Conservation (phyloP, 2,113 vertebrate genomes). For the Clarias gariepinus region DNA sequence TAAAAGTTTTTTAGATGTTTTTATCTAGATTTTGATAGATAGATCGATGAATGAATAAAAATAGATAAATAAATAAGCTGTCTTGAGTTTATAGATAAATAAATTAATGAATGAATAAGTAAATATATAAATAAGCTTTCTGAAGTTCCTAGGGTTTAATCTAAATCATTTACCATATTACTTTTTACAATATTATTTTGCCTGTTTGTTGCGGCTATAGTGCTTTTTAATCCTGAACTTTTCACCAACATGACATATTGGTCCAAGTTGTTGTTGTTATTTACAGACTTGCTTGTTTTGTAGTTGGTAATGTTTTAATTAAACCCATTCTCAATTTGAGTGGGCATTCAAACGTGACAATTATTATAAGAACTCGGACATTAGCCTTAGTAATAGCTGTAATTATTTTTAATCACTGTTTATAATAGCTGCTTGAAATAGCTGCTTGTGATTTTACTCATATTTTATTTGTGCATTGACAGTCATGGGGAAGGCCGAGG, state of each 20-base stretch:
- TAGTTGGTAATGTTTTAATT: background rate
- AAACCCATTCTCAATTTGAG: background rate
- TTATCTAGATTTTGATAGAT: too few relatives aligned
- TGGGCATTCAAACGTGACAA: background rate
- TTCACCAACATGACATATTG: background rate
- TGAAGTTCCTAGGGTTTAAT: background rate
- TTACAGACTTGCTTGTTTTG: background rate
- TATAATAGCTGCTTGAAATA: background rate
- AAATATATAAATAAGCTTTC: too few relatives aligned
- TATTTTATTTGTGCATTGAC: slow-evolving; percentile 31
- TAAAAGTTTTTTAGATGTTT: too few relatives aligned
- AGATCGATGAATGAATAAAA: too few relatives aligned
- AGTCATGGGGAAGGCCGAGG: slow-evolving; percentile 98
- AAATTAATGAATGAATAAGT: too few relatives aligned
- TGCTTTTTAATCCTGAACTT: background rate
- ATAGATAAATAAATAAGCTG: too few relatives aligned
- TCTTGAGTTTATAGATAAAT: too few relatives aligned
- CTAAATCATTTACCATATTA: background rate
- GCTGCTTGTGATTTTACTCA: too few relatives aligned
- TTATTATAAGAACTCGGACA: background rate
- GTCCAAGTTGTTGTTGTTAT: background rate
- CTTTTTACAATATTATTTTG: background rate
- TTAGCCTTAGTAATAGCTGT: background rate
- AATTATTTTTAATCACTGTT: background rate
- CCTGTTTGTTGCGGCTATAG: background rate